Conservation (phyloP, 2,888 invertebrate species). For the Cryptus armator region DNA sequence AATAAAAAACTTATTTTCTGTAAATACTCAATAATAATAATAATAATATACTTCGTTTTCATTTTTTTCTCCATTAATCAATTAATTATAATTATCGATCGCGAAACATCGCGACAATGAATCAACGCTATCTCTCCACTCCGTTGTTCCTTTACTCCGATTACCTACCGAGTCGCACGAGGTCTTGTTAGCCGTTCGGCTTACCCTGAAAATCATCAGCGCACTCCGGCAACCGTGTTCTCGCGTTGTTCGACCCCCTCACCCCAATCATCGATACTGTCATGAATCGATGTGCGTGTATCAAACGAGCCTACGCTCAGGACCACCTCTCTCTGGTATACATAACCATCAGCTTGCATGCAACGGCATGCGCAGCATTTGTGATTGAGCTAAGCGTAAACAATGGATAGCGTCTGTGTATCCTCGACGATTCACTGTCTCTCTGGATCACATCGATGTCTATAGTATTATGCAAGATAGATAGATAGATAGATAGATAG, state of each 20-base stretch:
- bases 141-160: neutral
- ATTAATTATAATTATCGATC: neutral
- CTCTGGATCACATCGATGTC: slow-evolving; percentile 53
- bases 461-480: slow-evolving; percentile 57
- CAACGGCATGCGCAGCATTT: slow-evolving; percentile 68
- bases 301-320: slow-evolving; percentile 4
- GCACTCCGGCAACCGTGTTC: neutral
- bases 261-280: slow-evolving; percentile 15
- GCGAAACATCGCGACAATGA: neutral
- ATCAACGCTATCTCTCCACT: neutral
- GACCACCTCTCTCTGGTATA: slow-evolving; percentile 60
- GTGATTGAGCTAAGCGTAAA: slow-evolving; percentile 80
- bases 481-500: neutral
- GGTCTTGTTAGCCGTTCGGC: neutral
- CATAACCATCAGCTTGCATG: slow-evolving; percentile 65
- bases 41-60: too few species aligned
- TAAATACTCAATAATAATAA: too few species aligned
- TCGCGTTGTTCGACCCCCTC: neutral
- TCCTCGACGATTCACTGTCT: slow-evolving; percentile 60
- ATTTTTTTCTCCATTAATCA: too few species aligned
- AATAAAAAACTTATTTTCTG: too few species aligned
- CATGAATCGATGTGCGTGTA: slow-evolving; percentile 3
- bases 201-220: neutral
- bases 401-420: slow-evolving; percentile 71
- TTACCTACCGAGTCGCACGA: neutral